Base-by-base conservation (phyloP, 2,797 vertebrate species). In the Hyperoplus immaculatus region DNA sequence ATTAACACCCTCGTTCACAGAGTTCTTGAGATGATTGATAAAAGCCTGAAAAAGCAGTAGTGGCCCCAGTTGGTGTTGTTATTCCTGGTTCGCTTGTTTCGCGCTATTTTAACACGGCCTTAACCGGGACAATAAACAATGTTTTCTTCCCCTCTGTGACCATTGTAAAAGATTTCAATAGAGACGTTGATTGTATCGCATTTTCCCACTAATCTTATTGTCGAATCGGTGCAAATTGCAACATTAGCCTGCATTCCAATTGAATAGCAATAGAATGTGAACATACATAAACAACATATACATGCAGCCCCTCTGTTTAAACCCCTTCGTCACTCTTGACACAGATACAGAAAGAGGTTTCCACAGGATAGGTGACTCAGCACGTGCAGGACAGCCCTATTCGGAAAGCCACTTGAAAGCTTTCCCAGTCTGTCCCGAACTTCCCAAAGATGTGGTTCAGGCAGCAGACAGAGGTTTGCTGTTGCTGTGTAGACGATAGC, bases 61-160 rank as follows among this genome's bases (percentile, higher is more conserved):
- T 46, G 56, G 69, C 41, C 55, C 58, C 39, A 4, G 50, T 55
- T 12, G 0, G 45, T 41, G 36, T 64, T 79, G 56, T 77, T 73
- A 70, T 75, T 76, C 54, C 42, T 49, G 66, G 70, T 12, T 63
- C 4, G 4, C 9, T 53, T 8, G n/a, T 53, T 59, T 53, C 29
- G 51, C 68, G 77, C 77, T 85, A 87, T 89, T 88, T 84, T 81
- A 83, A 75, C 64, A 13, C 11, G 54, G 41, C 72, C 81, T 83
- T 61, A 80, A 64, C 46, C 10, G 41, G 29, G 39, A 82, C 57
- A 58, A 81, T 66, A 83, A 65, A 78, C 84, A 77, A 75, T 78
- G 80, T 73, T 77, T 61, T 81, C 21, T 80, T 58, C 77, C 57
- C 62, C 58, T 72, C 61, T 70, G 73, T 65, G 66, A 67, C 53